Evolutionary conservation across 2,113 vertebrate genomes (phyloP).

Genomic region (Tretioscincus oriximinensis): DNA sequence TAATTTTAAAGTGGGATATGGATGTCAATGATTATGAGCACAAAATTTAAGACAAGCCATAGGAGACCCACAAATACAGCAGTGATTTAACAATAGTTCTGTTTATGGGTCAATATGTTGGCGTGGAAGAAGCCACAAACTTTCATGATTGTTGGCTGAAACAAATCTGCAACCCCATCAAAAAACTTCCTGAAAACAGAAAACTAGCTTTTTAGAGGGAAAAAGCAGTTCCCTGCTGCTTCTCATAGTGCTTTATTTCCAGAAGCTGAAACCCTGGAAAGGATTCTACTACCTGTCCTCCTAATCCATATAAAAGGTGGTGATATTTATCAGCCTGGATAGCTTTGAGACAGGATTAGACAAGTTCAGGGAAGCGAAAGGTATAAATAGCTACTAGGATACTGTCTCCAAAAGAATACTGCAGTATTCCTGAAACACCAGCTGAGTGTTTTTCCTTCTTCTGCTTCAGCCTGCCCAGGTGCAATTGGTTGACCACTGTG

Average conservation of each 20-base stretch:
- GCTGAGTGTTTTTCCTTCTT: no score
- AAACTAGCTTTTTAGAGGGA: background rate
- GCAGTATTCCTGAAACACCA: no score
- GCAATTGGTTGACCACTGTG: no score
- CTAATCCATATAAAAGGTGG: background rate
- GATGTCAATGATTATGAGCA: conserved; percentile 14
- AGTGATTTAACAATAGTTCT: background rate
- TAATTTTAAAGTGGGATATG: conserved; percentile 25
- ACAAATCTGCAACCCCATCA: background rate
- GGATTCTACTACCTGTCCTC: background rate
- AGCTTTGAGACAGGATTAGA: no score
- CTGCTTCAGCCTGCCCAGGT: no score
- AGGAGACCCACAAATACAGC: conserved; percentile 8
- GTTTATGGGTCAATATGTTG: background rate
- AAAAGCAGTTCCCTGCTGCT: no score
- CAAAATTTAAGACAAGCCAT: conserved; percentile 6
- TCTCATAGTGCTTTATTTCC: background rate
- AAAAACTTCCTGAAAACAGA: background rate
- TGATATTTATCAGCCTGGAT: no score
- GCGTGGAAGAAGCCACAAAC: background rate
- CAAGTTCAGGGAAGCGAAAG: no score
- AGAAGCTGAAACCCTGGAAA: background rate
- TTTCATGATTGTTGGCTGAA: background rate
- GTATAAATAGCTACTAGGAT: no score
- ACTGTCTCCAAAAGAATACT: no score